Base-by-base conservation (phyloP, 2,888 invertebrate species). In the Morpho helenor region DNA sequence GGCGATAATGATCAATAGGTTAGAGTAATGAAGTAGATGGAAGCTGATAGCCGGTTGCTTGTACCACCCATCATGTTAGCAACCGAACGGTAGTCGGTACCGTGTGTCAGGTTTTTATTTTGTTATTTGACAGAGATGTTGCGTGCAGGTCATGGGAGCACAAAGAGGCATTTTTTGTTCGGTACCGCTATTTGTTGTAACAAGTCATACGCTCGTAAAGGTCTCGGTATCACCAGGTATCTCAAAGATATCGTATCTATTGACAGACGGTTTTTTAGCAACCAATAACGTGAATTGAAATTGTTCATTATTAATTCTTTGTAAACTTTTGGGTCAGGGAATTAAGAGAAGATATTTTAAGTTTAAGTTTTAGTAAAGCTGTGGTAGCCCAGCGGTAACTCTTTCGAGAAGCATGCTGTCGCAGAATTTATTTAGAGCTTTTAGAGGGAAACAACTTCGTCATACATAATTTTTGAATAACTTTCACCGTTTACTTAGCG, bases 1-100 rank as follows among this genome's bases (percentile, higher is more conserved):
- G 71, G 60, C 70, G 89, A 89, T 90, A 85, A 77, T 84, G 86
- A 89, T 89, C 88, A 78, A 78, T 79, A 71, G 57, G 60, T 48
- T 57, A 74, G 69, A 71, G 72, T 84, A 88, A 89, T 88, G 87
- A 87, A 85, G 86, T 82, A 82, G 86, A 84, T 82, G 72, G 48
- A 63, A 61, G 61, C 62, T 67, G 82, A 84, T 82, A 78, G 67
- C 59, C 60, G 65, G 65, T 66, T 63, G 63, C 68, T 64, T 60
- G 70, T 76, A 74, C 87, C 88, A 88, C 88, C 88, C 88, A 87
- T 75, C 71, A 73, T 64, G 85, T 55, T 63, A 59, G 74, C 72
- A 71, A 66, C 73, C 70, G 79, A 81, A 87, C 89, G 86, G 89
- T 89, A 89, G 89, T 88, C 84, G 66, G 61, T 49, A 44, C 64